phyloP scores from a whole-genome alignment of 2,113 vertebrate genomes.

The Pteronura brasiliensis region DNA sequence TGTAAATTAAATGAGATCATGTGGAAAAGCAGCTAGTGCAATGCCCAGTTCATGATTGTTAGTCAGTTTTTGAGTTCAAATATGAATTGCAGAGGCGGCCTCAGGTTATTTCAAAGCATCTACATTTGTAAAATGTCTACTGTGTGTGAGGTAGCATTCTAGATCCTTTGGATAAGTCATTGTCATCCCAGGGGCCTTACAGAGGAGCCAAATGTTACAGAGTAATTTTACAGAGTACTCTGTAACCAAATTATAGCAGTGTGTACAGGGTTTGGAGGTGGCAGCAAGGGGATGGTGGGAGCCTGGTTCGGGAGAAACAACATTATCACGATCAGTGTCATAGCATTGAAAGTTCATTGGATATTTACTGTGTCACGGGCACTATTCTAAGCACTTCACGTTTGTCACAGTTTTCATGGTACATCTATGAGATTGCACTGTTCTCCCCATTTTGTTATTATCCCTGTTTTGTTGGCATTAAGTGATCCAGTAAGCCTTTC shows the following conservation, averaged over 20 bases:
- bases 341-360: neutral
- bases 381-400: neutral
- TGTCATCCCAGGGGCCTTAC: neutral
- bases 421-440: neutral
- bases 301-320: neutral
- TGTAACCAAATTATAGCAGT: neutral
- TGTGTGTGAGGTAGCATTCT: neutral
- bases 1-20: neutral
- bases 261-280: neutral
- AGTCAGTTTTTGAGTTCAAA: neutral
- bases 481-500: neutral
- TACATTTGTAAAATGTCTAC: neutral
- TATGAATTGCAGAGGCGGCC: neutral
- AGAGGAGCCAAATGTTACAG: neutral
- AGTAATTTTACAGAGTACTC: neutral
- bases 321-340: neutral
- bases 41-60: neutral
- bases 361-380: neutral
- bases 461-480: neutral
- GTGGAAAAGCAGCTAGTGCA: neutral
- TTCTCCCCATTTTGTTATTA: neutral
- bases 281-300: neutral
- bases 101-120: neutral
- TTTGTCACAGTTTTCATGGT: neutral
- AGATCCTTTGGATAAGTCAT: neutral